Evolutionary conservation across 2,113 vertebrate genomes (phyloP), one percentile per base, ranked within the genome.

Genomic region (Rhinogobius similis): DNA sequence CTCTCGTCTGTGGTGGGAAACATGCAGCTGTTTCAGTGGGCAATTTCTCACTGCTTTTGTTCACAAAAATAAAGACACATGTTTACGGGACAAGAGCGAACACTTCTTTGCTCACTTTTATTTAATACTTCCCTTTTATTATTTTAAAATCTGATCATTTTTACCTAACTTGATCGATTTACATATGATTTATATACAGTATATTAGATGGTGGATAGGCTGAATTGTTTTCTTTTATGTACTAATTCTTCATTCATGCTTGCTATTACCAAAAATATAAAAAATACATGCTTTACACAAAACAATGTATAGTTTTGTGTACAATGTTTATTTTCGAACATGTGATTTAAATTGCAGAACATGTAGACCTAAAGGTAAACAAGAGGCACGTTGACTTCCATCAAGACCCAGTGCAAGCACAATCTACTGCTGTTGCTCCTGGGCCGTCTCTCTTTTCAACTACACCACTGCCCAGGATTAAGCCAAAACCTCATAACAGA

Each of bases 11-110:
- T 92, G 90, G 16, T 29, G 86, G 10, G 91, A 93, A 91, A 78
- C 66, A 58, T 79, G 83, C 92, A 92, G 91, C 91, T 93, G 91
- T 81, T 86, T 65, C 73, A 79, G 72, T 23, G 12, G 79, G 68
- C 70, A 12, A 32, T 63, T 70, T 79, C 52, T 87, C 65, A 3
- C n/a, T 50, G 46, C 46, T 50, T 50, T 50, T 50, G 46, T 50
- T 79, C 83, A 78, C 10, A 81, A 80, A 87, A 9, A 36, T 68
- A 84, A 77, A 76, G 88, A 90, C 86, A 87, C 24, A 18, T 44
- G 4, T 48, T 8, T 48, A 18, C 8, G 46, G 7, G 0, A 21
- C 9, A n/a, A 50, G 16, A 46, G n/a, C 14, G 6, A 10, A 50
- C 10, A 50, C 46, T 50, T n/a, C 20, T 50, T 50, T 50, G 10